Percentiles rank a stretch among this genome's conserved stretches.
Evolutionary conservation across 2,113 vertebrate species (phyloP).

Genomic region (Sceloporus undulatus): DNA sequence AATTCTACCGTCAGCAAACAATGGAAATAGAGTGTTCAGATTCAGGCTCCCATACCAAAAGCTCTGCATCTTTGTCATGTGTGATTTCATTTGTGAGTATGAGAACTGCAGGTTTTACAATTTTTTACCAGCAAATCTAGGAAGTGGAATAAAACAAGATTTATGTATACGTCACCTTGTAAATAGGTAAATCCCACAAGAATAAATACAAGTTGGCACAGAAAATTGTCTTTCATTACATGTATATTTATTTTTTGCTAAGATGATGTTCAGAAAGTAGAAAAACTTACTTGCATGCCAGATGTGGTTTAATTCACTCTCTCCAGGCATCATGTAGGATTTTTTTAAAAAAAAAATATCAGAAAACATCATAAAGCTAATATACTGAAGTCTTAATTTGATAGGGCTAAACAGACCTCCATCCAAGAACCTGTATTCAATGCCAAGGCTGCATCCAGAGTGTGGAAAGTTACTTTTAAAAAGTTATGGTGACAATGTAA

Average conservation of each 20-base stretch:
- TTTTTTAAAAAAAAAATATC: too few species aligned
- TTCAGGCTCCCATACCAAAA: background rate
- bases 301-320: background rate
- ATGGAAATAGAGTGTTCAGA: constrained; percentile 22
- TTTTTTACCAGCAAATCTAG: constrained; percentile 20
- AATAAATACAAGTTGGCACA: constrained; percentile 39
- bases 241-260: background rate
- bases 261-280: background rate
- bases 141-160: constrained; percentile 33
- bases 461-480: background rate
- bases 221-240: constrained; percentile 23
- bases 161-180: constrained; percentile 30
- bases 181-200: constrained; percentile 27
- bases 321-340: background rate
- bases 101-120: constrained; percentile 39
- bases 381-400: background rate
- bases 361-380: background rate
- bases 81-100: constrained; percentile 22
- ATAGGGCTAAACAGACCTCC: background rate
- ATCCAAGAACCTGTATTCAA: background rate
- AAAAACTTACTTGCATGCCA: background rate
- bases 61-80: constrained; percentile 42
- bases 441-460: background rate
- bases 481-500: background rate
- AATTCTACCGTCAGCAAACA: constrained; percentile 30